A percentile compares a stretch with the other conserved stretches of the same genome.
Evolutionary conservation across 2,797 vertebrate species (phyloP).

Genomic region (Decapterus maruadsi): DNA sequence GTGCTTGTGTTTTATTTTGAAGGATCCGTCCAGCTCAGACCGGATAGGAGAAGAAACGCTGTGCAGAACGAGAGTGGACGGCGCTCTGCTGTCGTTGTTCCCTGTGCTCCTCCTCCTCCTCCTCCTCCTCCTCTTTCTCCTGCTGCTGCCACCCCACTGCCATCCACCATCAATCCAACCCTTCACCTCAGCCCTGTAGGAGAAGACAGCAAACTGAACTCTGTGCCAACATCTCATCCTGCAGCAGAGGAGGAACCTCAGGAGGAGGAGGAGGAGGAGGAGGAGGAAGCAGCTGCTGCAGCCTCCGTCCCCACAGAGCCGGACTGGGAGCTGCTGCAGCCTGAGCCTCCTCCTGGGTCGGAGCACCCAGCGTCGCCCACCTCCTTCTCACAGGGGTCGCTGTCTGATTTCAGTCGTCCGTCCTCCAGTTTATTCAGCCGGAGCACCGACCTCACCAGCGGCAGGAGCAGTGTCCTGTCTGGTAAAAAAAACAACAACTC

Average conservation of each 20-base stretch:
- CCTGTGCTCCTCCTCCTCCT: constrained; percentile 43
- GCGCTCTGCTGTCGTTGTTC: constrained; percentile 46
- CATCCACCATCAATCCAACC: constrained; percentile 35
- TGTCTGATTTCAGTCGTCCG: constrained; percentile 61
- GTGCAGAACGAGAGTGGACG: constrained; percentile 34
- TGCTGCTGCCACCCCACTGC: constrained; percentile 36
- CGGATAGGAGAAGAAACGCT: constrained; percentile 34
- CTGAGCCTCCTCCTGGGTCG: not conserved
- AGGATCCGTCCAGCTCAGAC: constrained; percentile 28
- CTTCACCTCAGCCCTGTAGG: constrained; percentile 1
- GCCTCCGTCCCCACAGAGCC: constrained; percentile 1
- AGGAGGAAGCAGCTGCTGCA: constrained; percentile 1
- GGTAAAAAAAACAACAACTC: constrained; percentile 37
- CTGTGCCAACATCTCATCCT: not conserved
- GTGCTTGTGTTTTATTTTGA: constrained; percentile 19
- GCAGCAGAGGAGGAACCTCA: constrained; percentile 7
- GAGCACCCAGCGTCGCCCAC: not conserved
- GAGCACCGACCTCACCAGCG: constrained; percentile 61
- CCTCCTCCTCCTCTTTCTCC: constrained; percentile 7
- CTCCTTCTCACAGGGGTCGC: constrained; percentile 40
- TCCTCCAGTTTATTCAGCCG: constrained; percentile 69
- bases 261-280: not conserved
- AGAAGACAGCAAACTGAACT: not conserved
- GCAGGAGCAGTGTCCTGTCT: constrained; percentile 59
- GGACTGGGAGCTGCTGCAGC: not conserved